Evolutionary conservation across 2,113 vertebrate species (phyloP), one percentile per base, ranked within the genome.

Genomic region (human (Homo sapiens)): DNA sequence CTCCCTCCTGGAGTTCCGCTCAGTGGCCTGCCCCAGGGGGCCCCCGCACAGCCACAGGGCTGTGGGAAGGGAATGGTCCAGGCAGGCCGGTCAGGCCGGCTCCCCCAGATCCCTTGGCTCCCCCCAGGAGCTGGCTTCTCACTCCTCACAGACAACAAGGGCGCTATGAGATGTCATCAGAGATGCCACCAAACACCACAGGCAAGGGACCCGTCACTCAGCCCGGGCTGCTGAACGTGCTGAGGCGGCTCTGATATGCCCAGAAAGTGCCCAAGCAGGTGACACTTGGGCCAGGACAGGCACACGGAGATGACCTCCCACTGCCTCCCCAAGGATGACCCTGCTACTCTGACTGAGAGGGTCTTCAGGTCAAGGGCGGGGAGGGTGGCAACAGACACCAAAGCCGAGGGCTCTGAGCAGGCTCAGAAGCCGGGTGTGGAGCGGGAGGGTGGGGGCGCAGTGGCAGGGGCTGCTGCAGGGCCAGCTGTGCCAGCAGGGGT

Each of bases 331-430:
- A 35, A n/a, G 50, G 4, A 1, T 22, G 38, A 1, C n/a, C 32
- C 20, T 13, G 61, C 30, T 52, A 32, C 59, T 38, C 32, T 57
- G 30, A 68, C 72, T 8, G 40, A 52, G 27, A 40, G 11, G 25
- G 3, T 59, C 66, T 66, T 25, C 40, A n/a, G 32, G 75, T 30
- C 27, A 5, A 23, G 73, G 13, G 1, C 11, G 18, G 11, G 25
- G 22, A 8, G 18, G 2, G 16, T 43, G 30, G 12, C 57, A 13
- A 13, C 50, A 78, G 45, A 27, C 4, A 1, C 73, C 38, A 8
- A 22, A 3, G 32, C 0, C 0, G 30, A 35, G 25, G 27, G 30
- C 5, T 27, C 2, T 2, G 78, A 45, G 38, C 12, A n/a, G 40
- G 25, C 38, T 7, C 5, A 20, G 45, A 1, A 20, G 27, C 61